Evolutionary conservation across 2,797 vertebrate species (phyloP).

Genomic region (Smutsia temminckii): DNA sequence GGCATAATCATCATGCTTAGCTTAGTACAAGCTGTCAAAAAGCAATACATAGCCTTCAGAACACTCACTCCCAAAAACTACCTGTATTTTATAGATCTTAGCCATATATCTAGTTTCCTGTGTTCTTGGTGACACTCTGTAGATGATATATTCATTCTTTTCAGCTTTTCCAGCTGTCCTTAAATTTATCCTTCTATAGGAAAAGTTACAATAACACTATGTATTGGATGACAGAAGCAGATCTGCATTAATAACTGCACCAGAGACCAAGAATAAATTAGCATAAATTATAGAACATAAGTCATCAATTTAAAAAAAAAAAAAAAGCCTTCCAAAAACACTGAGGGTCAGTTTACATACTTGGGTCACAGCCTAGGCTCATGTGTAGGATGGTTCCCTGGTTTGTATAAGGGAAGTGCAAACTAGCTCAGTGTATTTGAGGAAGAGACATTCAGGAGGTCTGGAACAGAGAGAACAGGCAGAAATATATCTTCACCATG

Average conservation of each 20-base stretch:
- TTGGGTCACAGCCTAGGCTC: neutral
- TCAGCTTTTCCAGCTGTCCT: constrained; percentile 57
- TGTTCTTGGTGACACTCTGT: constrained; percentile 60
- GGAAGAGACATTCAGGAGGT: neutral
- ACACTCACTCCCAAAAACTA: constrained; percentile 50
- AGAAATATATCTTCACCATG: neutral
- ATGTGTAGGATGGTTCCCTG: neutral
- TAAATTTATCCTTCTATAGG: constrained; percentile 68
- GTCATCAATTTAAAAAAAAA: constrained; percentile 55
- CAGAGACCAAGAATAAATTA: constrained; percentile 64
- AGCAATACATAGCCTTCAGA: constrained; percentile 39
- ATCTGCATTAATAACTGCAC: constrained; percentile 65
- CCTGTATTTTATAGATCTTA: constrained; percentile 58
- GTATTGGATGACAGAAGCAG: constrained; percentile 65
- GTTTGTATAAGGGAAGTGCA: neutral
- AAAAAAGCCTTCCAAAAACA: constrained; percentile 56
- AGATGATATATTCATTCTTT: constrained; percentile 56
- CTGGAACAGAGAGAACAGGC: neutral
- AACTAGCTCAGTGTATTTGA: neutral
- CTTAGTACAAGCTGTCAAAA: constrained; percentile 57
- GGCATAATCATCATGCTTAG: constrained; percentile 48
- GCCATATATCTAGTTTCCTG: constrained; percentile 56
- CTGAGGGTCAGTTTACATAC: neutral
- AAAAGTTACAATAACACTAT: constrained; percentile 63
- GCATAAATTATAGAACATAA: constrained; percentile 62